Evolutionary conservation across 1,140 invertebrate genomes (phyloP), one percentile per base, ranked within the genome.

Genomic region (Maconellicoccus hirsutus): DNA sequence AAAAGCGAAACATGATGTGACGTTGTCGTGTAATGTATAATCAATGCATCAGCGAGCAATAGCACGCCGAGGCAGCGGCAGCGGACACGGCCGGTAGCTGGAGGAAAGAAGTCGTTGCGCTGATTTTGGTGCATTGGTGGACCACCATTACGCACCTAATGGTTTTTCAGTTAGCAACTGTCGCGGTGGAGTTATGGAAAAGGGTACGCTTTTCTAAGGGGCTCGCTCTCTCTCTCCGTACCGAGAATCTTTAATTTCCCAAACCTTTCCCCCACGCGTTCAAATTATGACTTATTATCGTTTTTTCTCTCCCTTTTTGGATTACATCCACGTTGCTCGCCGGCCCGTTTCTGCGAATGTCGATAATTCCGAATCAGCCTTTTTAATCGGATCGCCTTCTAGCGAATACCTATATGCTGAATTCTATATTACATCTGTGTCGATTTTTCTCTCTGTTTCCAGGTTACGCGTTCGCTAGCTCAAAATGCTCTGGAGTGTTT

Each of bases 261-360:
- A 66, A 66, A 23, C 61, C 21, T 66, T 66, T 66, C 42, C 61
- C 61, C 21, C 21, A 66, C 61, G 61, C 8, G 61, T 26, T 25
- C 61, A 66, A 66, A 66, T 66, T 66, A 66, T 66, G 61, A 66
- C 61, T 66, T 66, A 66, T 66, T 66, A 66, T 66, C 61, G 61
- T 66, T 66, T 66, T 66, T 26, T 66, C 25, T 23, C 25, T 25
- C 25, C 19, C 10, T 66, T 66, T 66, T 66, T 66, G 61, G 42
- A 52, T 52, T 52, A 52, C 16, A 19, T 52, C 42, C 42, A 52
- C n/a, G 42, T 16, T 52, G 42, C 42, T 52, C 42, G 42, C 42
- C 6, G 4, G 4, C n/a, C 3, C 42, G 29, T 33, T 52, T 14
- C 42, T 52, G n/a, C 42, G 16, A 52, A 52, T 52, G 42, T 52